These are phyloP conservation scores for Cottoperca gobio DNA, from an alignment of 2,797 vertebrate genomes.

Conservation along the genomic window DNA sequence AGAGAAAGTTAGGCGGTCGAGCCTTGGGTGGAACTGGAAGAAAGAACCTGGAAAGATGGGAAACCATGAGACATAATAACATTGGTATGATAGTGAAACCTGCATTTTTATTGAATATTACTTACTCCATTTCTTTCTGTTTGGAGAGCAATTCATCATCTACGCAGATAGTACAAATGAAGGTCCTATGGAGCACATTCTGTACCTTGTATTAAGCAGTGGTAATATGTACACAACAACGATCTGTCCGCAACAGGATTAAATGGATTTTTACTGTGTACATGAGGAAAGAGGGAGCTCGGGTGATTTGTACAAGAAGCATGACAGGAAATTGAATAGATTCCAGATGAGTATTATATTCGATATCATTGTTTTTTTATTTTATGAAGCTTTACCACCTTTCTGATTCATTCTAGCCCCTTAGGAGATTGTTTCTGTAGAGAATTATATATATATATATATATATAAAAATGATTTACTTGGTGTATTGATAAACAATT, in stretches of 20 bases:
- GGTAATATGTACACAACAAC: conserved; percentile 4
- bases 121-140: conserved; percentile 47
- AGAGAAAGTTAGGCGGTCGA: background rate
- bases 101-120: conserved; percentile 74
- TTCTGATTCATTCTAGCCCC: background rate
- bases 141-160: conserved; percentile 61
- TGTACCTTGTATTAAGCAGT: conserved; percentile 16
- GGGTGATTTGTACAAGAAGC: background rate
- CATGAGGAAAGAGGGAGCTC: background rate
- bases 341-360: background rate
- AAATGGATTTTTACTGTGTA: conserved; percentile 32
- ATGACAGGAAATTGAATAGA: conserved; percentile 3
- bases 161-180: conserved; percentile 39
- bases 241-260: background rate
- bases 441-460: background rate
- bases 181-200: conserved; percentile 23
- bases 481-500: conserved; percentile 10
- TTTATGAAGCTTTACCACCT: conserved; percentile 1
- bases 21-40: conserved; percentile 9
- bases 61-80: conserved; percentile 31
- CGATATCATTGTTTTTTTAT: too few relatives aligned
- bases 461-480: background rate
- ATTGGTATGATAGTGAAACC: conserved; percentile 36
- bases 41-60: background rate
- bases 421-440: background rate